Base-by-base conservation (phyloP, 2,797 vertebrate genomes). In the Epinephelus awoara region DNA sequence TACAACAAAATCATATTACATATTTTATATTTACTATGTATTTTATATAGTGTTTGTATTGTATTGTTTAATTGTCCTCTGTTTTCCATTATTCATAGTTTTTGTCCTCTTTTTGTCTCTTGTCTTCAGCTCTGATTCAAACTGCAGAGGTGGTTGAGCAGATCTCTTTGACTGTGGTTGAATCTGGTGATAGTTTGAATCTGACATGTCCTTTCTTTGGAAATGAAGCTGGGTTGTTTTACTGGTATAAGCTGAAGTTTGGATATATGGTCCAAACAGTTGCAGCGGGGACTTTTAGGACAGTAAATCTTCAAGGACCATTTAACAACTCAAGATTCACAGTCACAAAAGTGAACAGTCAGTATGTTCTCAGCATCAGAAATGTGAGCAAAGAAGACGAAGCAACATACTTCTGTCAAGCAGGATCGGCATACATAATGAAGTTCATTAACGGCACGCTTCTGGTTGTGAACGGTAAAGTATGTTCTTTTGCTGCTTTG, bases 401-500 rank as follows among this genome's bases (percentile, higher is more conserved):
- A 79, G 89, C 67, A 13, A 80, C 69, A 9, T 89, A 92, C 56
- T 57, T 83, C 21, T 92, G 90, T 66, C 87, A 83, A 40, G 18
- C 14, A 55, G 88, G 85, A 59, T 1, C 75, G 0, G 34, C 27
- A 12, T 88, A 75, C 11, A 0, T 0, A 0, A 57, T 84, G 64
- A 2, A 0, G 1, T 61, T 83, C 1, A 1, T 55, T 1, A 8
- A 64, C 0, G 21, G 23, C 61, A 86, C 64, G 0, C 4, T 77
- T 25, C 6, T 92, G 29, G 8, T 18, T 58, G 82, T 92, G 5
- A 88, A 85, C 5, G 86, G 89, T 90, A 85, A 84, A 56, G 19
- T 62, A 62, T 72, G 6, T 27, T 38, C 0, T 40, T 25, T 29
- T 52, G 1, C 34, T 8, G 6, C 49, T 83, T 75, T 67, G 13